Percentiles rank a stretch among this genome's conserved stretches.
Evolutionary conservation across 2,113 vertebrate species (phyloP).

Genomic region (Onychorhynchus coronatus): DNA sequence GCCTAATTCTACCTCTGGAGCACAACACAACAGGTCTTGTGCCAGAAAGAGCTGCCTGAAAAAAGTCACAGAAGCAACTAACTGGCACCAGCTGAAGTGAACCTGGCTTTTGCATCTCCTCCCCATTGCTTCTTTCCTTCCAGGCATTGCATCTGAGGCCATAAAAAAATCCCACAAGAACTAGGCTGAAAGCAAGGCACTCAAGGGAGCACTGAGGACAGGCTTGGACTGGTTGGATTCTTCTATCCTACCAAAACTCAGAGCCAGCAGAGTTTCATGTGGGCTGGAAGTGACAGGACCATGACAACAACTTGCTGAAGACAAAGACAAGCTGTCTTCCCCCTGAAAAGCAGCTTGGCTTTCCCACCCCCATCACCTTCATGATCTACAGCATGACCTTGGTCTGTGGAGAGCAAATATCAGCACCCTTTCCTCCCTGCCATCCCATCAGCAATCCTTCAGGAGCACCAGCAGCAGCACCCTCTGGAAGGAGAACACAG

Average conservation of each 20-base stretch:
- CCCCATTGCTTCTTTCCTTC: neutral
- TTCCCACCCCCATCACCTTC: neutral
- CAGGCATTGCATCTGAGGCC: neutral
- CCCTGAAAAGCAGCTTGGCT: neutral
- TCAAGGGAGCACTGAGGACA: neutral
- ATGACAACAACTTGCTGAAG: neutral
- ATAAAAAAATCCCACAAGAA: neutral
- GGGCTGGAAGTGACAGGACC: neutral
- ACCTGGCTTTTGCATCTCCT: neutral
- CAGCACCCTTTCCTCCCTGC: neutral
- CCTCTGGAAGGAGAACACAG: slow-evolving; percentile 31
- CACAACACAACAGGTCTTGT: neutral
- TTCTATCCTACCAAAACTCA: neutral
- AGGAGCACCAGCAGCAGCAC: neutral
- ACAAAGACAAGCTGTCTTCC: neutral
- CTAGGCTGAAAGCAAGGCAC: neutral
- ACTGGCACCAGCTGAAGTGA: neutral
- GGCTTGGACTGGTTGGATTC: neutral
- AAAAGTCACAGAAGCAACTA: neutral
- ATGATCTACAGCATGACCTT: neutral
- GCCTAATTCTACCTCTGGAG: neutral
- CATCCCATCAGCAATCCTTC: neutral
- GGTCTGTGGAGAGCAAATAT: neutral
- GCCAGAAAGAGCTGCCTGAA: neutral
- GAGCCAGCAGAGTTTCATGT: neutral